Evolutionary conservation across 2,888 invertebrate species (phyloP).

Genomic region (Cyclophora punctaria): DNA sequence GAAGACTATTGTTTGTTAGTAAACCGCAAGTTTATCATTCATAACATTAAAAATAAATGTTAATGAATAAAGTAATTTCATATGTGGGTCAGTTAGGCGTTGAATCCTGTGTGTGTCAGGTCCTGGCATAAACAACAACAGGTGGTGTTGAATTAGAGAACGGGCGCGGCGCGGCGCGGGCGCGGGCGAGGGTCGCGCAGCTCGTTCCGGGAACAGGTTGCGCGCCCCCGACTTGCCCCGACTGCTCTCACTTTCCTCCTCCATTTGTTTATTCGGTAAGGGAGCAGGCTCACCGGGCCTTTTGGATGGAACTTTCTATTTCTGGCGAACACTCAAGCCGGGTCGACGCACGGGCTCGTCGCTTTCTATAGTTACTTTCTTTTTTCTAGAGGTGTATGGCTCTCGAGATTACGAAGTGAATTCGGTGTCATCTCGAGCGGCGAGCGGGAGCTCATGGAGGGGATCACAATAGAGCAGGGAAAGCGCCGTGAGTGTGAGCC

Average conservation of each 20-base stretch:
- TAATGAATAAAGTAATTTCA: conserved; percentile 48
- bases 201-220: conserved; percentile 52
- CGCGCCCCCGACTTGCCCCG: conserved; percentile 38
- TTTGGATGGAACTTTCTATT: conserved; percentile 71
- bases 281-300: conserved; percentile 50
- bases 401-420: conserved; percentile 28
- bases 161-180: conserved; percentile 17
- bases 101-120: conserved; percentile 23
- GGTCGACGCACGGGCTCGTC: conserved; percentile 63
- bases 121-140: conserved; percentile 28
- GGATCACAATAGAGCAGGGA: conserved; percentile 59
- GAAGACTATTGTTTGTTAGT: no score
- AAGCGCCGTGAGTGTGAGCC: conserved; percentile 41
- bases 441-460: conserved; percentile 25
- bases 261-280: conserved; percentile 69
- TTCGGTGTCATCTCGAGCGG: conserved; percentile 44
- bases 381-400: conserved; percentile 53
- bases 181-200: conserved; percentile 17
- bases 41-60: neutral
- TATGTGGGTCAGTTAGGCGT: conserved; percentile 52
- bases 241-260: conserved; percentile 68
- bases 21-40: neutral
- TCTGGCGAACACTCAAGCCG: conserved; percentile 62
- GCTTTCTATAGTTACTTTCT: conserved; percentile 73
- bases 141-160: conserved; percentile 26